Base-by-base conservation (phyloP, 2,888 invertebrate genomes). In the Chalcosyrphus nemorum region DNA sequence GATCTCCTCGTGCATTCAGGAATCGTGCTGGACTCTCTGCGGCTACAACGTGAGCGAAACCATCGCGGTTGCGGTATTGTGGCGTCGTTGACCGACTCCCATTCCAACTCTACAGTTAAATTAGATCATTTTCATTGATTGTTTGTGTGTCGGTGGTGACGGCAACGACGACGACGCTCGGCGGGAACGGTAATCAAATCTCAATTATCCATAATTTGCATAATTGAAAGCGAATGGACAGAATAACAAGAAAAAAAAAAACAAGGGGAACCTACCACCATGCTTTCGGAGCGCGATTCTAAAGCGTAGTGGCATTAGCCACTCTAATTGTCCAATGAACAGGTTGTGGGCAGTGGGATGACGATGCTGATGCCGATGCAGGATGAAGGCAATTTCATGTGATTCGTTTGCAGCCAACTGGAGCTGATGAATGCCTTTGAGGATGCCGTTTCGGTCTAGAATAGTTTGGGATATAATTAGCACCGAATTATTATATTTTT, bases 181-280 rank as follows among this genome's bases (percentile, higher is more conserved):
- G 47, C 71, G 65, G 47, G 77, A 59, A 66, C 54, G 47, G 78
- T 78, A 72, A 78, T 78, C 82, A 74, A 82, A 82, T 43, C 54
- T 72, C 59, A 82, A 82, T 82, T 78, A 68, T 74, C 82, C 76
- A 78, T 78, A 82, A 82, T 82, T 82, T 82, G 72, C 66, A 82
- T 78, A 82, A 82, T 82, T 78, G 78, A 82, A 82, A 66, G 66
- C 71, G 17, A 65, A 43, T 35, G 75, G 43, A n/a, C 27, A 57
- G 50, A 45, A 66, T n/a, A n/a, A n/a, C n/a, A n/a, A n/a, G n/a
- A n/a, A n/a, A n/a, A n/a, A n/a, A n/a, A n/a, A 15, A 52, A 27
- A 21, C 11, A 19, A n/a, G 13, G 13, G 32, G 21, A 35, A 47
- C 27, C 32, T 29, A 35, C 29, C n/a, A 19, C 4, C 17, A 11